These are phyloP conservation scores for Diorhabda sublineata DNA, from an alignment of 1,140 invertebrate genomes.

Conservation along the genomic window DNA sequence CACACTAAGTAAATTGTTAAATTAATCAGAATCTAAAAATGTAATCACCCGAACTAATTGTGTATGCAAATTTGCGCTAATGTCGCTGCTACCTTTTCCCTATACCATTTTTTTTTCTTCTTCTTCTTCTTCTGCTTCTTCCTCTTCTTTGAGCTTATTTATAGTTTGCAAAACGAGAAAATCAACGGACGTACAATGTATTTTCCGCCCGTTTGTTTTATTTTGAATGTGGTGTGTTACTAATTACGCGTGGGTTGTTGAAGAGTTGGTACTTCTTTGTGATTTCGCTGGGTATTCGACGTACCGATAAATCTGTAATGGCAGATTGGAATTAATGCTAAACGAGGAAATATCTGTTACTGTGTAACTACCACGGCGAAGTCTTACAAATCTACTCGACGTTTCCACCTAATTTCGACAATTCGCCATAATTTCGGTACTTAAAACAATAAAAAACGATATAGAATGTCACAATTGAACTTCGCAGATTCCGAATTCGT, in stretches of 20 bases:
- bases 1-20: conserved; percentile 2
- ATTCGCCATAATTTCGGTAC: too few relatives aligned
- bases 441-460: too few relatives aligned
- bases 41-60: background rate
- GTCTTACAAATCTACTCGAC: too few relatives aligned
- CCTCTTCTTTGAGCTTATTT: background rate
- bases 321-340: too few relatives aligned
- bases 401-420: too few relatives aligned
- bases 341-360: too few relatives aligned
- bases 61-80: background rate
- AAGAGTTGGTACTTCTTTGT: too few relatives aligned
- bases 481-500: too few relatives aligned
- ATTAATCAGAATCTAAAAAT: background rate
- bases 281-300: too few relatives aligned
- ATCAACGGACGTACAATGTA: background rate
- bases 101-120: background rate
- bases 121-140: background rate
- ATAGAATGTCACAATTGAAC: too few relatives aligned
- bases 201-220: background rate
- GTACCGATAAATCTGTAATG: too few relatives aligned
- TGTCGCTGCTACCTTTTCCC: background rate
- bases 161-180: background rate
- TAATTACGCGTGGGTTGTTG: background rate
- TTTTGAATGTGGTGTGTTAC: background rate
- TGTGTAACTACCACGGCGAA: too few relatives aligned